Evolutionary conservation across 2,888 invertebrate genomes (phyloP).

Genomic region (Apantesis nais): DNA sequence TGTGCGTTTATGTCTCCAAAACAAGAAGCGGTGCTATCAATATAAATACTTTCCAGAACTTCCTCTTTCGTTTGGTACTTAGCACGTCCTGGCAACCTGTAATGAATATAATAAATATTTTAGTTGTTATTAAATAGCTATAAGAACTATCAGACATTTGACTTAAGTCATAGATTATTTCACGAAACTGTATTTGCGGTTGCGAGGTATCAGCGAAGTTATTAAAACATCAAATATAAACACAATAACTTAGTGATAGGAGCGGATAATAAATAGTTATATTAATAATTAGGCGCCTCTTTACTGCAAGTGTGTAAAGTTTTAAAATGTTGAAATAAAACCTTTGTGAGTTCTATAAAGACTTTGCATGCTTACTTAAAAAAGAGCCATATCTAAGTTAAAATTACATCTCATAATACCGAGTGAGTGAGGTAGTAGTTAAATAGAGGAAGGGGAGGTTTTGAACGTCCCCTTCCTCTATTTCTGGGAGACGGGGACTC

Average conservation of each 20-base stretch:
- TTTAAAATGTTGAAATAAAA: too few relatives aligned
- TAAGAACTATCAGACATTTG: neutral
- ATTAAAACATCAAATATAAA: neutral
- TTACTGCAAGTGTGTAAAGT: too few relatives aligned
- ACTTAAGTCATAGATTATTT: neutral
- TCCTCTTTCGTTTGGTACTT: slow-evolving; percentile 83
- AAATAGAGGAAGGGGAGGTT: too few relatives aligned
- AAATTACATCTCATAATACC: too few relatives aligned
- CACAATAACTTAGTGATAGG: neutral
- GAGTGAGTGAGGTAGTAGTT: too few relatives aligned
- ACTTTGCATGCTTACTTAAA: neutral
- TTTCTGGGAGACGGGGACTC: neutral
- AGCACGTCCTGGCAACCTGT: slow-evolving; percentile 80
- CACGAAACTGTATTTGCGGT: neutral
- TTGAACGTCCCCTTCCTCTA: neutral
- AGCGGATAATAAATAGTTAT: neutral
- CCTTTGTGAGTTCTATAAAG: too few relatives aligned
- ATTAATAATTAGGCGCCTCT: too few relatives aligned
- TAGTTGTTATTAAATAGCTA: neutral
- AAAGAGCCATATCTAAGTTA: too few relatives aligned
- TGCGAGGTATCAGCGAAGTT: neutral
- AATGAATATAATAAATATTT: slow-evolving; percentile 38
- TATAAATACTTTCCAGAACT: slow-evolving; percentile 81
- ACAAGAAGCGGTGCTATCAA: slow-evolving; percentile 82
- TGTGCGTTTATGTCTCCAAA: slow-evolving; percentile 81